Base-by-base conservation (phyloP, 2,888 invertebrate species). In the Protodeltote pygarga region DNA sequence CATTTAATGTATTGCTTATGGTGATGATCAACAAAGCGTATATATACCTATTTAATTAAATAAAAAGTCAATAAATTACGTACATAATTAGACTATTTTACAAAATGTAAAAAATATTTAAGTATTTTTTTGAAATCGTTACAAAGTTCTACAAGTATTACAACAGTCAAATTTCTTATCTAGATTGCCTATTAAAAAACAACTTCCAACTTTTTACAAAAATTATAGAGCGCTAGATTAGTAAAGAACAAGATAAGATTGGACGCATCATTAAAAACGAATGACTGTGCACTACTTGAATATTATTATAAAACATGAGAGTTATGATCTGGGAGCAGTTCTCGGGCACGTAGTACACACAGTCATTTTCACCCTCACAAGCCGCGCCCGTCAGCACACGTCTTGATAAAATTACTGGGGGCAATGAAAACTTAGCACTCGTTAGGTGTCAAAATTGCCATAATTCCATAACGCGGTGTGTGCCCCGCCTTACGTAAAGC, bases 381-480 rank as follows among this genome's bases (percentile, higher is more conserved):
- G 49, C 66, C 64, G 73, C 46, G 40, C 65, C 68, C 75, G 73
- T 77, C 77, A 80, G 78, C 80, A 82, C 85, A 85, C 86, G 85
- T 86, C 75, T 71, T 50, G 42, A 28, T 51, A 46, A 89, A 90
- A 91, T 91, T 89, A 90, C 83, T 87, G 86, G 83, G 87, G 71
- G 75, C 71, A 79, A 72, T 65, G 76, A 81, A 79, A 86, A 87
- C 87, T 89, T 91, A 89, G 87, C 91, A 88, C 90, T 87, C 74
- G 80, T 85, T 83, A 91, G 91, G 91, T 92, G 91, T 92, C 81
- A 91, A 92, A 89, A 92, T 92, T 92, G 90, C 91, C 91, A 84
- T 91, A 89, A 92, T 91, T 88, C 81, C 72, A 78, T 81, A 81
- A 74, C 77, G 77, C 73, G 76, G 71, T 75, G 73, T 79, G 75